phyloP scores from a whole-genome alignment of 2,888 invertebrate species.

The Pyrocoelia pectoralis region DNA sequence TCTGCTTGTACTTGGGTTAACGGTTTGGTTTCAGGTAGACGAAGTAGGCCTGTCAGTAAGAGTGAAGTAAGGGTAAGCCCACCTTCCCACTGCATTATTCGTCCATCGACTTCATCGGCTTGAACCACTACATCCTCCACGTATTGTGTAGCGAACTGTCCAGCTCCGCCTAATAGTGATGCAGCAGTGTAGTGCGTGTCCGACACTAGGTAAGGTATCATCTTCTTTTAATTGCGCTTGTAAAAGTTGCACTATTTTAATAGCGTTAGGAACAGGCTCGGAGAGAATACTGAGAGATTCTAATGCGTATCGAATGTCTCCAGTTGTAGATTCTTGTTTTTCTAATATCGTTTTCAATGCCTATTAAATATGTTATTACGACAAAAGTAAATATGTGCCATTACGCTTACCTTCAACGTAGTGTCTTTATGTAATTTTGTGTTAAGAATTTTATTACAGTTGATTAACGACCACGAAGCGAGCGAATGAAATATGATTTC shows the following conservation, averaged over 20 bases:
- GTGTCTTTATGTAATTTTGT: slow-evolving; percentile 48
- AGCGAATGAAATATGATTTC: slow-evolving; percentile 51
- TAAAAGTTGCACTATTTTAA: slow-evolving; percentile 76
- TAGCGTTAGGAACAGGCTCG: slow-evolving; percentile 68
- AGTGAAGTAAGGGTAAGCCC: slow-evolving; percentile 81
- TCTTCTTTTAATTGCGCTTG: slow-evolving; percentile 84
- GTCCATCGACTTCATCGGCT: slow-evolving; percentile 93
- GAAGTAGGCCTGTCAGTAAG: slow-evolving; percentile 64
- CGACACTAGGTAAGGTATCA: slow-evolving; percentile 77
- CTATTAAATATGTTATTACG: slow-evolving; percentile 7
- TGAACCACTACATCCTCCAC: slow-evolving; percentile 94
- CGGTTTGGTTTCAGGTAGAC: slow-evolving; percentile 69
- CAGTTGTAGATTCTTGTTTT: slow-evolving; percentile 70
- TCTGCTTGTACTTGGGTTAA: slow-evolving; percentile 80
- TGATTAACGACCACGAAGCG: slow-evolving; percentile 49
- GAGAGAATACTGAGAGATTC: slow-evolving; percentile 74
- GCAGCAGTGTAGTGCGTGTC: slow-evolving; percentile 85
- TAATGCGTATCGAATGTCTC: slow-evolving; percentile 79
- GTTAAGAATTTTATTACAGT: slow-evolving; percentile 46
- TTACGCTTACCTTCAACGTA: slow-evolving; percentile 61
- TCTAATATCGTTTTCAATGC: slow-evolving; percentile 67
- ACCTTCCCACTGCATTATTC: slow-evolving; percentile 90
- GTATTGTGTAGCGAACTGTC: slow-evolving; percentile 73
- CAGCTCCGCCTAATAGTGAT: slow-evolving; percentile 74
- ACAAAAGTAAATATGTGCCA: neutral